Base-by-base conservation (phyloP, 2,113 vertebrate species). In the Oreochromis niloticus region DNA sequence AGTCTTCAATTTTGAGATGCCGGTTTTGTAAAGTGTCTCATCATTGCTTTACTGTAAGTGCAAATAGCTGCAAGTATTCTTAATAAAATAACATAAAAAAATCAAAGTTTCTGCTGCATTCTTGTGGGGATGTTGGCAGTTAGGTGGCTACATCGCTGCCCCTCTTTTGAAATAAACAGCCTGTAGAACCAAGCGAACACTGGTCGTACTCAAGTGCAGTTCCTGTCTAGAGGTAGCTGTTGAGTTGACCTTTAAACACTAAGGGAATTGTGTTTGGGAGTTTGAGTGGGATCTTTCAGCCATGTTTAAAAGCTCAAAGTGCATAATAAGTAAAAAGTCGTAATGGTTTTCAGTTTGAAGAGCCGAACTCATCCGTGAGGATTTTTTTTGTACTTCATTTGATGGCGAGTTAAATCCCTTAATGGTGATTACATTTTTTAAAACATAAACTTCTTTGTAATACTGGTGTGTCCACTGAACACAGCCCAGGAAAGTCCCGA, bases 141-240 rank as follows among this genome's bases (percentile, higher is more conserved):
- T 89, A 22, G 71, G 22, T 48, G 32, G 50, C 66, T 86, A 80
- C n/a, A 43, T n/a, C 3, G 14, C 63, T 81, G 68, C 82, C 61
- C 32, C 16, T 32, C 84, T 50, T 81, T 55, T 66, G 2, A 86
- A 83, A 85, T 81, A 10, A 89, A 80, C 88, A 91, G 81, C 79
- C 81, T 63, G 84, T 55, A 85, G 80, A 85, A 48, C 68, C 56
- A 87, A 88, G 79, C 80, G 57, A 88, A 85, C 75, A 84, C 84
- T 75, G 87, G 81, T 90, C 68, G 79, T 54, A 80, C 59, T 92
- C 30, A 39, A 80, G 87, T 88, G 93, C 86, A 83, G 89, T 89
- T 92, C 81, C 82, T n/a, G 7, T 93, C 63, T 71, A 81, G 94
- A 94, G 93, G 94, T 94, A 94, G 95, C 91, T 81, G 87, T 91